Conservation (phyloP, 1,140 invertebrate species). For the Caenorhabditis brenneri region DNA sequence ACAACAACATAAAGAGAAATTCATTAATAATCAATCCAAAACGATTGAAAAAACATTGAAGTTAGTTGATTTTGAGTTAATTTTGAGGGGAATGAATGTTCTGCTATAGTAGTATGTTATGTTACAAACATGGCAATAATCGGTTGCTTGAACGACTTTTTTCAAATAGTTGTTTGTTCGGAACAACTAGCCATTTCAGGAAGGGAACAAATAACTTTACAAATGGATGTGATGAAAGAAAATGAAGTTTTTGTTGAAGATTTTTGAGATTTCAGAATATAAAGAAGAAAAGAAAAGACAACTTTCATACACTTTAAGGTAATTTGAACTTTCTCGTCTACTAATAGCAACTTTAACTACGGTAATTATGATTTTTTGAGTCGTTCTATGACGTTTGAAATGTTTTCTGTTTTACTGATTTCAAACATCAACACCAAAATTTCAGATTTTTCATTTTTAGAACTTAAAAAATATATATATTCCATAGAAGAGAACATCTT, state of each 20-base stretch:
- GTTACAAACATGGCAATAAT: slow-evolving; percentile 26
- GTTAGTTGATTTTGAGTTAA: neutral
- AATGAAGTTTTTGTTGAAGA: too few relatives aligned
- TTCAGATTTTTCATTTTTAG: too few relatives aligned
- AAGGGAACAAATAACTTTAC: neutral
- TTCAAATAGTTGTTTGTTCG: neutral
- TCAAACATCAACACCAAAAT: neutral
- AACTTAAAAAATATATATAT: neutral
- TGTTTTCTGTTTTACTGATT: neutral
- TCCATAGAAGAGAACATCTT: neutral
- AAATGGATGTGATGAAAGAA: neutral
- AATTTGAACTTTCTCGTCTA: neutral
- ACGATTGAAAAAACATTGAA: too few relatives aligned
- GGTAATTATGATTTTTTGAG: neutral
- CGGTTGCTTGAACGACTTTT: neutral
- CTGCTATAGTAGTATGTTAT: neutral
- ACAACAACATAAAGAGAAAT: too few relatives aligned
- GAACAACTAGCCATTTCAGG: too few relatives aligned
- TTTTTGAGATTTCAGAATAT: neutral
- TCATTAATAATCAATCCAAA: too few relatives aligned
- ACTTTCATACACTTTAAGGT: neutral
- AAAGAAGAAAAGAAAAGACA: too few relatives aligned
- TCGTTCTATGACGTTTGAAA: neutral
- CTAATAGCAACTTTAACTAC: neutral
- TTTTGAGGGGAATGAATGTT: neutral